Evolutionary conservation across 2,888 invertebrate genomes (phyloP).

Genomic region (Andrena haemorrhoa): DNA sequence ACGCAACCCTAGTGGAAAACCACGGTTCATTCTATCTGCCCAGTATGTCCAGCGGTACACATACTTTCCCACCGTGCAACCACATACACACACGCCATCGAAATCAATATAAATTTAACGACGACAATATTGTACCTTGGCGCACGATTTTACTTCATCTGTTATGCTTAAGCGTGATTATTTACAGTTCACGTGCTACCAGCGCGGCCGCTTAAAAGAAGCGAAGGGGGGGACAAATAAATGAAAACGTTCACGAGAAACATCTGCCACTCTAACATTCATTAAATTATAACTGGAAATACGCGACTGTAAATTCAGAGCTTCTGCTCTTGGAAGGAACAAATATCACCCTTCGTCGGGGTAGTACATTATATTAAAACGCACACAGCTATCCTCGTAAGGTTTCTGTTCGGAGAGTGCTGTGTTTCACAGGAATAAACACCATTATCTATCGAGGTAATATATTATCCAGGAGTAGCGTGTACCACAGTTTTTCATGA

Average conservation of each 20-base stretch:
- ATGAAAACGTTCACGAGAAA: not conserved
- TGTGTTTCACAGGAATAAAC: too few relatives aligned
- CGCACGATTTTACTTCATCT: not conserved
- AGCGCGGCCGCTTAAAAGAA: not conserved
- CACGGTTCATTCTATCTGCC: not conserved
- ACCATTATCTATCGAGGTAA: not conserved
- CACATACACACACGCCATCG: not conserved
- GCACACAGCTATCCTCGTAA: too few relatives aligned
- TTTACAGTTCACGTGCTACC: not conserved
- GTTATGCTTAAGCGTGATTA: not conserved
- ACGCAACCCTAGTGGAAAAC: slow-evolving; percentile 3
- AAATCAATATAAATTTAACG: slow-evolving; percentile 22
- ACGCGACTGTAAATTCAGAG: not conserved
- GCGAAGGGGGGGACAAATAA: not conserved
- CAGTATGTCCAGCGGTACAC: not conserved
- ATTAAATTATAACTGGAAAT: not conserved
- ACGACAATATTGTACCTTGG: not conserved
- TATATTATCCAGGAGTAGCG: not conserved
- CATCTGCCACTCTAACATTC: not conserved
- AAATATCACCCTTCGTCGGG: not conserved
- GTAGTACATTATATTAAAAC: too few relatives aligned
- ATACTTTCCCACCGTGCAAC: not conserved
- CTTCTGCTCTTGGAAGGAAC: not conserved
- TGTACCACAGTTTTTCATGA: not conserved
- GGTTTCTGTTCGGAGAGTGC: too few relatives aligned